phyloP scores from a whole-genome alignment of 2,113 vertebrate species.

The Mellivora capensis region DNA sequence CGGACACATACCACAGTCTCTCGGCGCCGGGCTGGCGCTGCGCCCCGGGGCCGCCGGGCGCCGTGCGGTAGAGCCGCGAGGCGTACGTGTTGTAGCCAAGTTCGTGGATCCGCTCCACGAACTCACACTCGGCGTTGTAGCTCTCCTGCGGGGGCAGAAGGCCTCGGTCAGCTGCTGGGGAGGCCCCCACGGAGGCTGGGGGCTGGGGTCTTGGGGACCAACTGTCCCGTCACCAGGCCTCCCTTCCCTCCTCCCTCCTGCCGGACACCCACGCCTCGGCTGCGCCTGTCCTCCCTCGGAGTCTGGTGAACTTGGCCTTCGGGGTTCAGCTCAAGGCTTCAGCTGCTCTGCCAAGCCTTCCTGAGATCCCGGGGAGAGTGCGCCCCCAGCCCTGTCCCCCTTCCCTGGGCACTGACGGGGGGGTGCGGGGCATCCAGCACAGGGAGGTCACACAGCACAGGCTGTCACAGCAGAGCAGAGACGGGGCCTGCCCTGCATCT shows the following conservation, averaged over 20 bases:
- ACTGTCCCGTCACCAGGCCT: too few species aligned
- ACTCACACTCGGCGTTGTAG: constrained; percentile 95
- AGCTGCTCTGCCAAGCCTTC: background rate
- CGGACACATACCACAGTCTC: constrained; percentile 96
- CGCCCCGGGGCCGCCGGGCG: constrained; percentile 58
- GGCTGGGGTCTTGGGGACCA: background rate
- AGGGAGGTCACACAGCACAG: too few species aligned
- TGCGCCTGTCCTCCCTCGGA: background rate
- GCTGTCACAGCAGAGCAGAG: background rate
- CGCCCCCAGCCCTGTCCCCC: background rate
- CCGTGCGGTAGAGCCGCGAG: constrained; percentile 85
- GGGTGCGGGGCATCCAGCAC: background rate
- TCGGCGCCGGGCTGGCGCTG: constrained; percentile 82
- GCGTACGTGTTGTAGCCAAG: constrained; percentile 97
- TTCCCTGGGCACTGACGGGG: background rate
- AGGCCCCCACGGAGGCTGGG: background rate
- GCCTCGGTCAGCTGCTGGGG: fast-evolving
- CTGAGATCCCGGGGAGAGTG: background rate
- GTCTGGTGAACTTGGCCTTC: background rate
- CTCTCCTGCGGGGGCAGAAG: constrained; percentile 83
- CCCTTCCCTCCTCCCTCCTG: background rate
- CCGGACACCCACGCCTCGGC: background rate
- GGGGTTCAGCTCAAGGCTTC: fast-evolving
- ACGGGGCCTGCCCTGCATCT: background rate
- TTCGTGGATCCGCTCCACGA: constrained; percentile 96